Percentiles rank a stretch among this genome's conserved stretches.
Conservation (phyloP, 2,113 vertebrate genomes). For the Progne subis region DNA sequence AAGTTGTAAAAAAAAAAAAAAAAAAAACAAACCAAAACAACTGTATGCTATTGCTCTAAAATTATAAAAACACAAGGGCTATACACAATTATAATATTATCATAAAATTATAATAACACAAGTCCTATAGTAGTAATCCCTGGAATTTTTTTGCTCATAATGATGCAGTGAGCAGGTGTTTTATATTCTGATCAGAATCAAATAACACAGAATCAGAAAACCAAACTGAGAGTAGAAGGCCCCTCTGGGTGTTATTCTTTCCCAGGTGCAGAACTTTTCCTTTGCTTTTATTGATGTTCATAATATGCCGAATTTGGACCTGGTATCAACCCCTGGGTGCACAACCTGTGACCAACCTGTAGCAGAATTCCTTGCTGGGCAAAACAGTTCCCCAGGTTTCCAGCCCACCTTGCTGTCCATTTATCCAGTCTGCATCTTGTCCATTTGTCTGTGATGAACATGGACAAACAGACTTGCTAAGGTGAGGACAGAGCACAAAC, state of each 20-base stretch:
- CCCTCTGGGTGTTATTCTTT: neutral
- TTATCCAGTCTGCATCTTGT: neutral
- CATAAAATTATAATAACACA: neutral
- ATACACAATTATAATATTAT: too few species aligned
- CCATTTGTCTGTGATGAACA: neutral
- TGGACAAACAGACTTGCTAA: neutral
- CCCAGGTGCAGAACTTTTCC: neutral
- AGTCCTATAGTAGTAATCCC: neutral
- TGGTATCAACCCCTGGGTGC: neutral
- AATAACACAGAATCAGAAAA: neutral
- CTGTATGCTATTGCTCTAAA: neutral
- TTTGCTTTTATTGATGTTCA: neutral
- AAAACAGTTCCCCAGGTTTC: neutral
- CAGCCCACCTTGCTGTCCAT: neutral
- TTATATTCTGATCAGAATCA: neutral
- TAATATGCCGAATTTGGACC: neutral
- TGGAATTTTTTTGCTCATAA: neutral
- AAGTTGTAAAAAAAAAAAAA: neutral
- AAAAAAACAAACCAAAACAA: neutral
- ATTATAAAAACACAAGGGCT: neutral
- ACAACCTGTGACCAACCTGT: neutral
- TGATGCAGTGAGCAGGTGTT: neutral
- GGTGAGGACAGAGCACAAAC: neutral
- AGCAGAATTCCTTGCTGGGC: neutral
- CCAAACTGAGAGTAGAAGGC: neutral